Evolutionary conservation across 2,113 vertebrate genomes (phyloP).

Genomic region (Hemibagrus wyckioides): DNA sequence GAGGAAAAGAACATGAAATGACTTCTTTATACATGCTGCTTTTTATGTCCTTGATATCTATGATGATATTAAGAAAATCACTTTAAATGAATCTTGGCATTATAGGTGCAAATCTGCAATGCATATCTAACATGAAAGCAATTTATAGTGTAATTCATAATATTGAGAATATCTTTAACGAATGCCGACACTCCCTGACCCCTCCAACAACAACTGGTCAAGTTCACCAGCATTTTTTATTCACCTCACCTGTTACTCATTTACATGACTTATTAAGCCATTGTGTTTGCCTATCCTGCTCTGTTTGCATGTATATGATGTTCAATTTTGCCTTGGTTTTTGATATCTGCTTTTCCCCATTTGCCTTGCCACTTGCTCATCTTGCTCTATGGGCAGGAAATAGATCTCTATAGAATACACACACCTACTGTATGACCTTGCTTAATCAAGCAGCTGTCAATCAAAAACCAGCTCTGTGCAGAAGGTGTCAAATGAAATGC

Average conservation of each 20-base stretch:
- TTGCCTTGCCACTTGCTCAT: not conserved
- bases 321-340: not conserved
- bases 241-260: not conserved
- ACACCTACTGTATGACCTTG: not conserved
- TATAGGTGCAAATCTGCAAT: not conserved
- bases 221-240: not conserved
- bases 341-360: not conserved
- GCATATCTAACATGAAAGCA: not conserved
- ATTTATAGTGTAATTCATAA: not conserved
- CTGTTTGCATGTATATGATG: not conserved
- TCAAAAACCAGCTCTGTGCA: not conserved
- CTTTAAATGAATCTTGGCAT: not conserved
- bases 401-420: not conserved
- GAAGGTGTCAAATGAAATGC: not conserved
- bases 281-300: not conserved
- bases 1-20: not conserved
- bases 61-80: not conserved
- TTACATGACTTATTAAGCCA: not conserved
- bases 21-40: not conserved
- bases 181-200: not conserved
- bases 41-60: not conserved
- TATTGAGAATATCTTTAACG: not conserved
- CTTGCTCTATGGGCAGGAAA: not conserved
- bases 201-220: not conserved
- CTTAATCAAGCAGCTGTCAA: conserved; percentile 25